phyloP scores from a whole-genome alignment of 2,113 vertebrate species.

The Microcebus lehilahytsara region DNA sequence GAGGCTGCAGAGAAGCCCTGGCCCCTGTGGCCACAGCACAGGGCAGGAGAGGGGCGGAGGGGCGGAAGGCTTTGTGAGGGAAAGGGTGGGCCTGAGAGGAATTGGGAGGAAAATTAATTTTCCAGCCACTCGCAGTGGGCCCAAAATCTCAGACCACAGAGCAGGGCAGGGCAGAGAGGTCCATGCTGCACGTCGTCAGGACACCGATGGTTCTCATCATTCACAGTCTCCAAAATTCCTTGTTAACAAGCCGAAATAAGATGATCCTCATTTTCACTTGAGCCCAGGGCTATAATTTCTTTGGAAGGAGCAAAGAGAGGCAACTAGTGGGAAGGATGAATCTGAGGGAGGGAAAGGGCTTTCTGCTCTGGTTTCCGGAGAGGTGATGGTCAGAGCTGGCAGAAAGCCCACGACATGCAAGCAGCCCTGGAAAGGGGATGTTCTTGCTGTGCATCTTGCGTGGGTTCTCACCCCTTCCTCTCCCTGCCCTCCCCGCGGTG shows the following conservation, averaged over 20 bases:
- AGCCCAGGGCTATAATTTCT: not conserved
- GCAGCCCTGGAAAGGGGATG: not conserved
- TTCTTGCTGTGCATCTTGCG: not conserved
- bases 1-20: not conserved
- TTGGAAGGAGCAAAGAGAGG: not conserved
- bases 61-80: not conserved
- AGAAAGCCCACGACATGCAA: not conserved
- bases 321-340: not conserved
- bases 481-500: accelerated
- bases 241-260: not conserved
- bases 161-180: not conserved
- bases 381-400: not conserved
- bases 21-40: not conserved
- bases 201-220: accelerated
- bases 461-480: not conserved
- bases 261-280: not conserved
- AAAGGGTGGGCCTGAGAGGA: not conserved
- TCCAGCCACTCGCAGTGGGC: not conserved
- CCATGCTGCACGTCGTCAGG: accelerated
- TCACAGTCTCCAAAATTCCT: not conserved
- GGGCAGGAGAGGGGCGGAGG: no score
- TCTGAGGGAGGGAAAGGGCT: not conserved
- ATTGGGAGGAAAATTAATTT: not conserved
- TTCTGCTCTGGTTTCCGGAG: not conserved
- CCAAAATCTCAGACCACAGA: not conserved